Evolutionary conservation across 2,888 invertebrate species (phyloP).

Genomic region (Hirtodrosophila confusa): DNA sequence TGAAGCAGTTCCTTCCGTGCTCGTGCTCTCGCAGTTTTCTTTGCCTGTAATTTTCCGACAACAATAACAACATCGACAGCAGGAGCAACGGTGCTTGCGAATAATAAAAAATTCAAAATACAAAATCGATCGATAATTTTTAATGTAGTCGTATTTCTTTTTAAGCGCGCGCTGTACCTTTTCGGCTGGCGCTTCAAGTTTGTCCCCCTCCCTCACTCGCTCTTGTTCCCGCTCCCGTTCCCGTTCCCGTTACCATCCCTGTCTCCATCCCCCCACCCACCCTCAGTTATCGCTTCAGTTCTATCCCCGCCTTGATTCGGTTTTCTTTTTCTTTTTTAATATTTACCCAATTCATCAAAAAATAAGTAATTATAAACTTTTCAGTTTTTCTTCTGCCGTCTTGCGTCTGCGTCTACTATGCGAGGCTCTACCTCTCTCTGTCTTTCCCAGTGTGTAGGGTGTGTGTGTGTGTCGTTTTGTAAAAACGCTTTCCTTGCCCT

Average conservation of each 20-base stretch:
- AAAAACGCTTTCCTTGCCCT: conserved; percentile 75
- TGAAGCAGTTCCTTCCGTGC: too few species aligned
- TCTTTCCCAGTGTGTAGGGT: neutral
- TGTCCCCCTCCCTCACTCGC: conserved; percentile 8
- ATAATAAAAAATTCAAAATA: conserved; percentile 21
- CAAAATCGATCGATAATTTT: conserved; percentile 77
- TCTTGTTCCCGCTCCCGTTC: conserved; percentile 34
- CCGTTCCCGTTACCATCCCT: conserved; percentile 1
- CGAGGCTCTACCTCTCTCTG: conserved; percentile 3
- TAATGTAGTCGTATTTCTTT: conserved; percentile 79
- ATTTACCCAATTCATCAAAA: conserved; percentile 84
- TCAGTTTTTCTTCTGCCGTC: conserved; percentile 72
- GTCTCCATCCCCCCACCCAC: neutral
- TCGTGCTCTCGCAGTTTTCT: conserved; percentile 10
- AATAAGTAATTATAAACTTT: conserved; percentile 83
- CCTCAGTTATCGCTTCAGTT: conserved; percentile 50
- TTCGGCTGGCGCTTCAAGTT: conserved; percentile 49
- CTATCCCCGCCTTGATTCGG: conserved; percentile 40
- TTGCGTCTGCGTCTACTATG: conserved; percentile 69
- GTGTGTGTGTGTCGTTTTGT: conserved; percentile 52
- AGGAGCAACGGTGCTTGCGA: conserved; percentile 1
- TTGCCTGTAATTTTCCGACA: conserved; percentile 20
- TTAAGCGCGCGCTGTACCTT: conserved; percentile 70
- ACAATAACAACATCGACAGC: conserved; percentile 7
- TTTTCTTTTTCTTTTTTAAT: conserved; percentile 69